Conservation (phyloP, 2,113 vertebrate species). For the Boleophthalmus pectinirostris region DNA sequence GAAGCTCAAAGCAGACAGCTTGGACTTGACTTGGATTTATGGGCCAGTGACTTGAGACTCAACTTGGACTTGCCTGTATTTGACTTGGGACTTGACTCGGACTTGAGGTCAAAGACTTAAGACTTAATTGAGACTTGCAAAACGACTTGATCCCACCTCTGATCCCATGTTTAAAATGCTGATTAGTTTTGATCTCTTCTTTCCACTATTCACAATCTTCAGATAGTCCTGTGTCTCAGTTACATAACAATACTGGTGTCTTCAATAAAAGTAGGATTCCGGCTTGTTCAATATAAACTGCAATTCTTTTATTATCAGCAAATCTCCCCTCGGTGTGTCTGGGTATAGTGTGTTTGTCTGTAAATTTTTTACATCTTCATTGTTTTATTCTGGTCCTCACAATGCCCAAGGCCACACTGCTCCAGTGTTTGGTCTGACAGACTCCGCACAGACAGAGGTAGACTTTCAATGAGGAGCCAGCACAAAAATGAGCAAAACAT, state of each 20-base stretch:
- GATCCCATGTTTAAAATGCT: background rate
- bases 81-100: no score
- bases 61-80: no score
- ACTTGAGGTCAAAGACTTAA: no score
- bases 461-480: conserved; percentile 20
- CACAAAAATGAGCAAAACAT: no score
- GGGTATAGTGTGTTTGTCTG: background rate
- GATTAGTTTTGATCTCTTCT: background rate
- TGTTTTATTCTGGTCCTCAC: conserved; percentile 27
- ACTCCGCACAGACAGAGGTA: conserved; percentile 16
- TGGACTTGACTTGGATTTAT: no score
- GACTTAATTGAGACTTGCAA: no score
- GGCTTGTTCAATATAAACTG: background rate
- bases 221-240: background rate
- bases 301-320: background rate
- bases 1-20: no score
- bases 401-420: conserved; percentile 29
- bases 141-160: no score
- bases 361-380: background rate
- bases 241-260: background rate
- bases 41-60: no score
- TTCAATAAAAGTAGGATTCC: no score
- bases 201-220: background rate
- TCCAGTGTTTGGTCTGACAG: conserved; percentile 16
- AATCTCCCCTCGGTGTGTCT: background rate